A percentile compares a stretch with the other conserved stretches of the same genome.
These are phyloP conservation scores for Stictonetta naevosa DNA, from an alignment of 2,113 vertebrate genomes.

Conservation along the genomic window DNA sequence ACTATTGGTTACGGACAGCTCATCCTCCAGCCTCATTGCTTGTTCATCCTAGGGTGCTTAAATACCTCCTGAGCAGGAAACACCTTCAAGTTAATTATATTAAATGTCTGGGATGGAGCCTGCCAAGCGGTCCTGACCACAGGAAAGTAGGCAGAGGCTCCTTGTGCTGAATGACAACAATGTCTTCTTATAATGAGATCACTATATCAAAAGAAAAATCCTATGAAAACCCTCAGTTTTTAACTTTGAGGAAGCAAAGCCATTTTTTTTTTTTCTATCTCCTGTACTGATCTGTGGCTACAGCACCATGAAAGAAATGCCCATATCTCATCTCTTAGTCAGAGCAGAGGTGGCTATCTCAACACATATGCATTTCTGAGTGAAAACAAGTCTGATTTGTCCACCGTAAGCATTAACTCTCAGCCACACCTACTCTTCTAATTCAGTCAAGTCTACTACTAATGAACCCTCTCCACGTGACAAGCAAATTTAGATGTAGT, in stretches of 20 bases:
- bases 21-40: conserved; percentile 16
- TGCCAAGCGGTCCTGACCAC: conserved; percentile 1
- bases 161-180: not conserved
- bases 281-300: not conserved
- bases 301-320: not conserved
- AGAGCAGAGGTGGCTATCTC: not conserved
- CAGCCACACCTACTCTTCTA: not conserved
- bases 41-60: conserved; percentile 22
- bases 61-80: conserved; percentile 39
- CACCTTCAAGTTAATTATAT: conserved; percentile 48
- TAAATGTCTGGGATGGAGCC: conserved; percentile 32
- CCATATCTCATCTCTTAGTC: not conserved
- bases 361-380: not conserved
- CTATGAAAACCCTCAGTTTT: not conserved
- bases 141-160: not conserved
- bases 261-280: not conserved
- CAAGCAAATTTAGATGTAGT: not conserved
- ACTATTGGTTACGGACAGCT: conserved; percentile 30
- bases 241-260: not conserved
- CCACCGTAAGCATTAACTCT: not conserved
- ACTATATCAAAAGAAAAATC: not conserved
- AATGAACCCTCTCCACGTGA: not conserved
- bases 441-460: not conserved
- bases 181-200: not conserved
- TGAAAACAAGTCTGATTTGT: conserved; percentile 34